phyloP scores from a whole-genome alignment of 37 sponge, comb jelly and placozoan species.

The Halisarca cf. caerulea region DNA sequence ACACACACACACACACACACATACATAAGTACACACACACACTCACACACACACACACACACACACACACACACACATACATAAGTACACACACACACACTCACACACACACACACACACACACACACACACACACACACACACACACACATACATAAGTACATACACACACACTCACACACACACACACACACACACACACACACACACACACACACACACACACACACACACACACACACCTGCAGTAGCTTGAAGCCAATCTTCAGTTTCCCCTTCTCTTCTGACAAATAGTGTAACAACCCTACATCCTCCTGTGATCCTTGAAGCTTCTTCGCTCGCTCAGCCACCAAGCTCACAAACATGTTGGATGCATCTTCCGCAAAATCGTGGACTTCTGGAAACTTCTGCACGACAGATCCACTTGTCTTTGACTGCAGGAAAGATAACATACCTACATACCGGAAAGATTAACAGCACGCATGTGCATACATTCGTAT shows the following conservation, averaged over 20 bases:
- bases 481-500: too few species aligned
- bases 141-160: background rate
- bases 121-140: background rate
- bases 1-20: background rate
- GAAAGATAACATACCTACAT: too few species aligned
- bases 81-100: too few species aligned
- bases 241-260: conserved; percentile 47
- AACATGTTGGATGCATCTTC: conserved; percentile 51
- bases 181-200: background rate
- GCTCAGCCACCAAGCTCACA: conserved; percentile 51
- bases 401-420: conserved; percentile 48
- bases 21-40: background rate
- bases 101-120: too few species aligned
- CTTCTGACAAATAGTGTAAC: conserved; percentile 24
- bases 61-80: background rate
- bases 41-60: background rate
- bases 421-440: background rate
- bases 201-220: background rate
- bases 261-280: background rate
- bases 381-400: conserved; percentile 66
- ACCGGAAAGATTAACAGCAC: too few species aligned
- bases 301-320: conserved; percentile 7
- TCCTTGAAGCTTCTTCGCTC: conserved; percentile 38
- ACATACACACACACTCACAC: background rate
- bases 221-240: conserved; percentile 11